Percentiles rank a stretch among this genome's conserved stretches.
Conservation (phyloP, 2,113 vertebrate species). For the Ictidomys tridecemlineatus region DNA sequence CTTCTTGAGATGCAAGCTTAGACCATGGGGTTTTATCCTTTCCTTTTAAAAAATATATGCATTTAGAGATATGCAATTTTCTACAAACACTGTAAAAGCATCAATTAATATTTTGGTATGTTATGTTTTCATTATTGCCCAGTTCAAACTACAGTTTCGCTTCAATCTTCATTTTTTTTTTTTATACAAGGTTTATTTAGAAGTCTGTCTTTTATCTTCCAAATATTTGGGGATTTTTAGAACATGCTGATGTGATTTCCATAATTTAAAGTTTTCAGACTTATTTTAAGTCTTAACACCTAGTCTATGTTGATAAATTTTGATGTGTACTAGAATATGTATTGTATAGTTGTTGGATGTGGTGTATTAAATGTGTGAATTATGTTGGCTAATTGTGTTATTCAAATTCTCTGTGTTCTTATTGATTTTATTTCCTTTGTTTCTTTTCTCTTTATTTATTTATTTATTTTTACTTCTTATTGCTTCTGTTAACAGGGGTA, state of each 20-base stretch:
- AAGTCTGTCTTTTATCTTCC: constrained; percentile 19
- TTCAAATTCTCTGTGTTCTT: not conserved
- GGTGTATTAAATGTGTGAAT: not conserved
- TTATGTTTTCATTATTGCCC: not conserved
- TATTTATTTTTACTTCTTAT: too few relatives aligned
- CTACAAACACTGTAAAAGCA: not conserved
- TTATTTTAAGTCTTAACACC: not conserved
- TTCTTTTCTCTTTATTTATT: not conserved
- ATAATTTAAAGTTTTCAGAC: not conserved
- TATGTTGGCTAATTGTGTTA: not conserved
- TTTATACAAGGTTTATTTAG: not conserved
- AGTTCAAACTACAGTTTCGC: not conserved
- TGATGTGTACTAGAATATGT: not conserved
- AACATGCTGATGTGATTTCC: not conserved
- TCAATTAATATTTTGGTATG: not conserved
- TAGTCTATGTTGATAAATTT: not conserved
- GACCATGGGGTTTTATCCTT: not conserved
- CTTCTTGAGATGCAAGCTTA: not conserved
- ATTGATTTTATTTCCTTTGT: not conserved
- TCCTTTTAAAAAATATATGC: not conserved
- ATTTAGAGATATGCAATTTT: not conserved
- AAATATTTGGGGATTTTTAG: constrained; percentile 8
- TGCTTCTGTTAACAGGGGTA: not conserved
- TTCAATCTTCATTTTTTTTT: constrained; percentile 11
- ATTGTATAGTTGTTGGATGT: not conserved